phyloP scores from a whole-genome alignment of 2,797 vertebrate genomes.

The Sylvia borin region DNA sequence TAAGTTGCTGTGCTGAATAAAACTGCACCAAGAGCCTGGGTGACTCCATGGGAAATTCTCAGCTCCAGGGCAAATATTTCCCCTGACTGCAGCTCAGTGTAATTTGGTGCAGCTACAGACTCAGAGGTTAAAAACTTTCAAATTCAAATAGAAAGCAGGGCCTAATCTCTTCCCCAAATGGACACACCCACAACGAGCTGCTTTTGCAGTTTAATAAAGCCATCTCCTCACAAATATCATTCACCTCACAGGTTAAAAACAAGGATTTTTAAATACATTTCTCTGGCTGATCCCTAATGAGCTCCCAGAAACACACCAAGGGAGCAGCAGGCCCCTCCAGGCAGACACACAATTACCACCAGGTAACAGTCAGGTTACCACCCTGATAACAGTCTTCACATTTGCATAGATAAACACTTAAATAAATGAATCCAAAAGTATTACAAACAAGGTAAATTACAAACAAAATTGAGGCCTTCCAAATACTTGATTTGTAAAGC shows the following conservation, averaged over 20 bases:
- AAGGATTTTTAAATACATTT: background rate
- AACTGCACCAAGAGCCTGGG: background rate
- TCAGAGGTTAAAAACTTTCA: background rate
- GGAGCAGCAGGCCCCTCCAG: background rate
- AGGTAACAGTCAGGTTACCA: background rate
- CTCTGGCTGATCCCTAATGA: background rate
- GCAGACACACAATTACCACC: background rate
- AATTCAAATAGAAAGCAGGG: background rate
- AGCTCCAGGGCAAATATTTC: background rate
- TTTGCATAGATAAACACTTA: constrained; percentile 59
- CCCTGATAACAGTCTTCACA: constrained; percentile 8
- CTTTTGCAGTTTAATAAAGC: background rate
- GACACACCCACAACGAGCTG: background rate
- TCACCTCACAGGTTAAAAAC: constrained; percentile 1
- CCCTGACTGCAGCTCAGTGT: background rate
- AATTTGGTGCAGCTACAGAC: background rate
- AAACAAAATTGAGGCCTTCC: background rate
- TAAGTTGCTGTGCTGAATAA: background rate
- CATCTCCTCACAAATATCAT: background rate
- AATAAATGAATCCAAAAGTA: background rate
- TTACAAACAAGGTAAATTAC: background rate
- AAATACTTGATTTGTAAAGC: background rate
- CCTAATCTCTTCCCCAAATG: background rate
- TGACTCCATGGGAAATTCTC: background rate
- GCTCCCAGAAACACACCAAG: background rate